Conservation (phyloP, 1,140 invertebrate genomes). For the Globodera rostochiensis region DNA sequence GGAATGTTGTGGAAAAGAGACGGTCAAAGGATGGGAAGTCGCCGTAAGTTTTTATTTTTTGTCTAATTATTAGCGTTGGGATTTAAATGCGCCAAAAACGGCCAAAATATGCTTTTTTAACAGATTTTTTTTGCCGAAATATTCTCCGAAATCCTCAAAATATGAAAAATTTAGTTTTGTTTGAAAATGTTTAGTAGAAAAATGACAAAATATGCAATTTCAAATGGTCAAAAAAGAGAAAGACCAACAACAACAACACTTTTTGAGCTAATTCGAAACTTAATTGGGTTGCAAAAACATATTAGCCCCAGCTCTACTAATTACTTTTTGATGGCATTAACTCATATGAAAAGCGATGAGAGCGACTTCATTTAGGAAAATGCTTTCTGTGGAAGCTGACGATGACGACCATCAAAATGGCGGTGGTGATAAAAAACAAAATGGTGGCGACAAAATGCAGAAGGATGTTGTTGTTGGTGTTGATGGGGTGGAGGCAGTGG, state of each 20-base stretch:
- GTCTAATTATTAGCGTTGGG: background rate
- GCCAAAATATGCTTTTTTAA: background rate
- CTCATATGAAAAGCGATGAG: background rate
- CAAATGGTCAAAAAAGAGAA: too few species aligned
- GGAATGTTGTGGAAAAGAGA: background rate
- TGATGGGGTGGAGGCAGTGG: background rate
- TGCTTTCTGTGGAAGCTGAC: background rate
- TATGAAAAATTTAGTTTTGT: too few species aligned
- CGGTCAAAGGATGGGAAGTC: background rate
- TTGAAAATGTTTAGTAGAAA: too few species aligned
- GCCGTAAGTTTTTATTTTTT: background rate
- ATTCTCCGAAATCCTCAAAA: too few species aligned
- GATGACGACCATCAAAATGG: background rate
- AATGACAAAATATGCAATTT: too few species aligned
- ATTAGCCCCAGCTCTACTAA: background rate
- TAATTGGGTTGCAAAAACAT: background rate
- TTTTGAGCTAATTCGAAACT: background rate
- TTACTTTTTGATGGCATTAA: background rate
- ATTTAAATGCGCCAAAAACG: background rate
- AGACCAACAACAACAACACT: background rate
- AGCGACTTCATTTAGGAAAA: background rate
- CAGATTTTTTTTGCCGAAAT: background rate
- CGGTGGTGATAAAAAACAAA: background rate
- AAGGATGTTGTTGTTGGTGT: background rate
- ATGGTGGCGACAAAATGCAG: background rate